Evolutionary conservation across 2,113 vertebrate species (phyloP).

Genomic region (Myrmecobius fasciatus): DNA sequence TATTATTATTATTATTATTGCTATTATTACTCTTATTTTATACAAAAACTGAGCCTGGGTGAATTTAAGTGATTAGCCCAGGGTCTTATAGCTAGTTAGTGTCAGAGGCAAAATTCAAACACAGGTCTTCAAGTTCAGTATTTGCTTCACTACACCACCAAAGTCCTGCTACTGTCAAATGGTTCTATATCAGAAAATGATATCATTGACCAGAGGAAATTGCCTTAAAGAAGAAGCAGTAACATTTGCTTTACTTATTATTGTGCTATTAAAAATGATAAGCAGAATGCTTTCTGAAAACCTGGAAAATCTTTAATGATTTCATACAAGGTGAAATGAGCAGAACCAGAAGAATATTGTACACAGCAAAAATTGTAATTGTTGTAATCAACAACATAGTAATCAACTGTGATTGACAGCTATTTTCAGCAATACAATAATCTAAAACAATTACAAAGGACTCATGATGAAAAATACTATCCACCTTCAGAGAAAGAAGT

Average conservation of each 20-base stretch:
- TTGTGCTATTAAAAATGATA: neutral
- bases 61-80: neutral
- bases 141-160: neutral
- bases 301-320: neutral
- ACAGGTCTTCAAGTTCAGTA: neutral
- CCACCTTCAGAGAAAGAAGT: neutral
- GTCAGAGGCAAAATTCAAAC: neutral
- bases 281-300: neutral
- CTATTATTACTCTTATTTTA: neutral
- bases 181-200: neutral
- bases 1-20: no score
- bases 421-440: neutral
- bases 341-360: neutral
- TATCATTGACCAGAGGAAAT: neutral
- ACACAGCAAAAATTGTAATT: neutral
- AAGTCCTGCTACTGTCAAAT: neutral
- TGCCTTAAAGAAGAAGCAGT: neutral
- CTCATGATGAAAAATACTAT: neutral
- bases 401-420: neutral
- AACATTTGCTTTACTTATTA: neutral
- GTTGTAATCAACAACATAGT: no score
- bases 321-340: neutral
- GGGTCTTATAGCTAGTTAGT: neutral
- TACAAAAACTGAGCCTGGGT: neutral
- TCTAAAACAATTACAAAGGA: neutral